These are phyloP conservation scores for Rynchops niger DNA, from an alignment of 2,113 vertebrate species.

Conservation along the genomic window DNA sequence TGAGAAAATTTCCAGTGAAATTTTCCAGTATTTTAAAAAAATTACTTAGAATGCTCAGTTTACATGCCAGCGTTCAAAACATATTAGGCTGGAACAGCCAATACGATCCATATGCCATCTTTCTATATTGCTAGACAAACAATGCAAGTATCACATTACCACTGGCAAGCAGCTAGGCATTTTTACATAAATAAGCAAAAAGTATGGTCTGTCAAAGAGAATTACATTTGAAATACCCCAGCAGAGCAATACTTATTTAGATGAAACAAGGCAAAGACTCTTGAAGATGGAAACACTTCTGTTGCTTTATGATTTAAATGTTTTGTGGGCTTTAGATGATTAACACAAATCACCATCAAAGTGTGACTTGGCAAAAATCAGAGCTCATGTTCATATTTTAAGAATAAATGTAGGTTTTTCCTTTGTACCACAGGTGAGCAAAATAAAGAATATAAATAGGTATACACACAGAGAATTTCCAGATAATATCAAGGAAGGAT, in stretches of 20 bases:
- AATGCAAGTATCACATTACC: background rate
- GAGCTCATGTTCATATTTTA: background rate
- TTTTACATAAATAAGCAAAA: background rate
- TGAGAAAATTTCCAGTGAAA: background rate
- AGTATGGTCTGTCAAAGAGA: background rate
- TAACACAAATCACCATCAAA: background rate
- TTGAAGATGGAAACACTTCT: background rate
- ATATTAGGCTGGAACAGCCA: background rate
- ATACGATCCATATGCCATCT: background rate
- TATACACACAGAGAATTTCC: background rate
- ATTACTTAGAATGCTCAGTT: background rate
- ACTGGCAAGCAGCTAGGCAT: accelerated
- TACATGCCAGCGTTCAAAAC: background rate
- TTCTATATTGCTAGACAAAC: background rate
- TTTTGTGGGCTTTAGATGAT: background rate
- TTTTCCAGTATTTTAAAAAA: background rate
- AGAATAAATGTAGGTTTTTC: background rate
- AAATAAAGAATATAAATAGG: background rate
- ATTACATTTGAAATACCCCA: background rate
- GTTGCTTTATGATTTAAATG: background rate
- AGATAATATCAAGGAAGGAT: background rate
- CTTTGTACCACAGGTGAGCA: background rate
- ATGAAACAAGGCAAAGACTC: background rate
- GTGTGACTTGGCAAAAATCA: background rate
- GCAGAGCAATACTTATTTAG: background rate